Evolutionary conservation across 2,888 invertebrate genomes (phyloP).

Genomic region (Cheiracanthium punctorium): DNA sequence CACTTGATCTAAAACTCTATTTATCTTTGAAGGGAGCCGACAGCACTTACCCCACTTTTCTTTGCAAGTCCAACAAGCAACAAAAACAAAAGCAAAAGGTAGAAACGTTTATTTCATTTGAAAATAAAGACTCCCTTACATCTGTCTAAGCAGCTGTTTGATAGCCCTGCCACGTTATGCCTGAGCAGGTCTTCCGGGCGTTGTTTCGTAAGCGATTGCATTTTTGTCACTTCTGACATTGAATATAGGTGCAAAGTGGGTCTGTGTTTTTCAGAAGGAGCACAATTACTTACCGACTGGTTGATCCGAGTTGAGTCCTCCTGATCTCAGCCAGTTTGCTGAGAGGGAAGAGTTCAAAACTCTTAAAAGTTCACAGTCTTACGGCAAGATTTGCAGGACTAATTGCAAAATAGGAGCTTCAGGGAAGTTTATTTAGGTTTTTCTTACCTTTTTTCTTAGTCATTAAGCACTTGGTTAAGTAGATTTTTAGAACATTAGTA

Average conservation of each 20-base stretch:
- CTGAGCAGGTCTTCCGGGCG: conserved; percentile 64
- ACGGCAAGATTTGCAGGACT: too few relatives aligned
- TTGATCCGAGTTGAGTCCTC: not conserved
- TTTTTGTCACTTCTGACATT: conserved; percentile 64
- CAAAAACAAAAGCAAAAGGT: not conserved
- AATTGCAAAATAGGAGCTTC: too few relatives aligned
- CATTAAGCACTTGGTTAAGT: too few relatives aligned
- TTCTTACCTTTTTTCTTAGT: too few relatives aligned
- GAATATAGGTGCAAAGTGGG: conserved; percentile 33
- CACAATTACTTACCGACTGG: not conserved
- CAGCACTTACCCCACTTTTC: not conserved
- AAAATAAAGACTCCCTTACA: conserved; percentile 49
- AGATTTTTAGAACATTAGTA: too few relatives aligned
- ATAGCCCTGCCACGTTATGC: conserved; percentile 43
- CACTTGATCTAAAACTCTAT: conserved; percentile 8
- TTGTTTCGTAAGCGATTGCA: conserved; percentile 38
- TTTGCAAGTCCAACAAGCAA: not conserved
- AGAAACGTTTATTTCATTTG: conserved; percentile 53
- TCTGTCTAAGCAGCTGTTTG: conserved; percentile 59
- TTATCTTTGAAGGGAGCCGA: conserved; percentile 7
- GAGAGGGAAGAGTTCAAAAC: not conserved
- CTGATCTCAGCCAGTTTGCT: not conserved
- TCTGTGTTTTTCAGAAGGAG: conserved; percentile 10
- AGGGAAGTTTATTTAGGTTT: too few relatives aligned
- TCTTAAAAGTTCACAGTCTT: too few relatives aligned